Conservation (phyloP, 2,888 invertebrate genomes). For the Calameuta idolon region DNA sequence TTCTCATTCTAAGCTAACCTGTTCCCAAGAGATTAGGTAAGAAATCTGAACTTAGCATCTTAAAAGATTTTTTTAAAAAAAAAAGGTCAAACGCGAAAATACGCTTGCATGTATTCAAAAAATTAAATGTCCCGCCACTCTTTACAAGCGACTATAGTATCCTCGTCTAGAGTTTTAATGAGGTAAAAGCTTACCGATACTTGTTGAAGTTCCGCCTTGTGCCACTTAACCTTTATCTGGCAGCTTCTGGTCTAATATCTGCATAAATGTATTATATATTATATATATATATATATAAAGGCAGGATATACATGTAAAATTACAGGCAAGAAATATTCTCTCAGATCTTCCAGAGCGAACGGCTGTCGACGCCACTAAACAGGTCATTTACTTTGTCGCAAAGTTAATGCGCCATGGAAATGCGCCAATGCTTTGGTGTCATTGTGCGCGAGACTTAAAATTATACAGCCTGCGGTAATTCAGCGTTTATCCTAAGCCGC, state of each 20-base stretch:
- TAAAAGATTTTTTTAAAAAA: background rate
- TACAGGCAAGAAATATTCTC: background rate
- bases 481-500: background rate
- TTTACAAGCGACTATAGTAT: background rate
- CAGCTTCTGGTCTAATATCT: background rate
- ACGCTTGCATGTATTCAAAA: background rate
- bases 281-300: background rate
- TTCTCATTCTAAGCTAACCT: background rate
- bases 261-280: background rate
- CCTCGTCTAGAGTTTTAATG: background rate
- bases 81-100: background rate
- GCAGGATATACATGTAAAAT: background rate
- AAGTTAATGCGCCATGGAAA: conserved; percentile 19
- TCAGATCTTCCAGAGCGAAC: background rate
- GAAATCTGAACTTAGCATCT: background rate
- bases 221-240: background rate
- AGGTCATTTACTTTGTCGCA: conserved; percentile 23
- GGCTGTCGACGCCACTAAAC: conserved; percentile 14
- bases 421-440: background rate
- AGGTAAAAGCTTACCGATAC: background rate
- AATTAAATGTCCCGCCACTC: background rate
- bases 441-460: background rate
- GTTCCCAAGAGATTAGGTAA: background rate
- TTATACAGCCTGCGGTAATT: background rate
- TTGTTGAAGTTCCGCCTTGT: background rate